These are phyloP conservation scores for Illadopsis cleaveri DNA, from an alignment of 2,113 vertebrate species.

Conservation along the genomic window DNA sequence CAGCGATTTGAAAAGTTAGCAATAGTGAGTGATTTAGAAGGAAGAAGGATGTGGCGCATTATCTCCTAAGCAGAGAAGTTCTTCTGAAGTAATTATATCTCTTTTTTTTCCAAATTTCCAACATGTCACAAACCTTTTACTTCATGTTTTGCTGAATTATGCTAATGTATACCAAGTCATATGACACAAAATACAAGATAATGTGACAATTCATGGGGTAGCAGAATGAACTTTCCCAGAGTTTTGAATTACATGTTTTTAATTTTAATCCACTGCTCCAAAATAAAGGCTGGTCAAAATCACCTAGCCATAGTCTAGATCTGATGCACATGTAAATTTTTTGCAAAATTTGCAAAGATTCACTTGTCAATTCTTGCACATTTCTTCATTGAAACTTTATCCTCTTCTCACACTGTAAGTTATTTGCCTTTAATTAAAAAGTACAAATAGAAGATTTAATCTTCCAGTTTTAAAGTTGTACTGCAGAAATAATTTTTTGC, in stretches of 20 bases:
- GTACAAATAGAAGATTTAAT: neutral
- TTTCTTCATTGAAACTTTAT: neutral
- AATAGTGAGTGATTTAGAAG: neutral
- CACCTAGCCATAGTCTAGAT: neutral
- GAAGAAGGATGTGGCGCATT: neutral
- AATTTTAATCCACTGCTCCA: neutral
- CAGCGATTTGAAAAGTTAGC: neutral
- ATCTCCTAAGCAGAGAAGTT: neutral
- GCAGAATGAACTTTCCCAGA: neutral
- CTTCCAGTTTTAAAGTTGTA: neutral
- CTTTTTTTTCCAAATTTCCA: neutral
- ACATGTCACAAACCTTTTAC: neutral
- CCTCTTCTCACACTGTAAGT: neutral
- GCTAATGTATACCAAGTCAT: neutral
- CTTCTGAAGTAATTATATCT: neutral
- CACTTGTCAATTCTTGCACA: neutral
- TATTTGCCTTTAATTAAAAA: neutral
- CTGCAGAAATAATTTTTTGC: neutral
- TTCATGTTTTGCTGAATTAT: conserved; percentile 2
- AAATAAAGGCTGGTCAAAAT: neutral
- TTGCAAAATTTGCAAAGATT: neutral
- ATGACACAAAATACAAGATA: neutral
- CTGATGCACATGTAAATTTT: neutral
- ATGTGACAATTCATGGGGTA: neutral
- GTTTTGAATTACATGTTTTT: neutral